Percentiles rank a stretch among this genome's conserved stretches.
Conservation (phyloP, 2,888 invertebrate species). For the Zygothrica quintamaculata region DNA sequence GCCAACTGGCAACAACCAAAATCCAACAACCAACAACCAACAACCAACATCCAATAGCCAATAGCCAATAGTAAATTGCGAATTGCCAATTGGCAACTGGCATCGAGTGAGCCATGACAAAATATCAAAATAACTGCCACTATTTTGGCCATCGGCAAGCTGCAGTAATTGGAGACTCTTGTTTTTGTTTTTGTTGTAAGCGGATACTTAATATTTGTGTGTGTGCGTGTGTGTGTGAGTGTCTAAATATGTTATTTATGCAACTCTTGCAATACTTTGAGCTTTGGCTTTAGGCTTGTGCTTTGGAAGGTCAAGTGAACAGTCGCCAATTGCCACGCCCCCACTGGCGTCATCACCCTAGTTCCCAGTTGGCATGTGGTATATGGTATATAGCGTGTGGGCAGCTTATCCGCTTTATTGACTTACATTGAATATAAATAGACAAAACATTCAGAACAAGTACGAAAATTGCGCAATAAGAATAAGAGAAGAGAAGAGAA, state of each 20-base stretch:
- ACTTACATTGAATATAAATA: conserved; percentile 53
- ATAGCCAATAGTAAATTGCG: conserved; percentile 35
- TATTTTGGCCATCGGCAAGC: conserved; percentile 48
- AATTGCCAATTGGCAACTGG: conserved; percentile 21
- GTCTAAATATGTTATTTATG: conserved; percentile 10
- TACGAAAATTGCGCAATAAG: conserved; percentile 4
- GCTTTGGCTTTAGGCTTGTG: conserved; percentile 29
- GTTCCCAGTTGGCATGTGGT: conserved; percentile 13
- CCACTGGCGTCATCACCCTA: conserved; percentile 31
- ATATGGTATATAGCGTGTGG: conserved; percentile 51
- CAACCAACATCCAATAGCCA: too few relatives aligned
- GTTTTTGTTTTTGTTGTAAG: conserved; percentile 27
- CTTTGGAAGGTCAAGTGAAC: conserved; percentile 65
- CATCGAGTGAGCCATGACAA: conserved; percentile 44
- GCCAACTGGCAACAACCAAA: conserved; percentile 12
- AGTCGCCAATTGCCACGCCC: conserved; percentile 25
- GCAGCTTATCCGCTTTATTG: conserved; percentile 74
- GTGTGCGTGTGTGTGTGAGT: conserved; percentile 13
- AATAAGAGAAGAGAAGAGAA: conserved; percentile 19
- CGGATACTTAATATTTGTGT: conserved; percentile 21
- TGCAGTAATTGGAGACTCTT: conserved; percentile 67
- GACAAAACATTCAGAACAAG: conserved; percentile 19
- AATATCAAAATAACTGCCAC: conserved; percentile 55
- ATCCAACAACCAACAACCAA: too few relatives aligned
- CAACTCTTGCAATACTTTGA: conserved; percentile 24